These are phyloP conservation scores for Xylocampa areola DNA, from an alignment of 2,888 invertebrate species.

Conservation along the genomic window DNA sequence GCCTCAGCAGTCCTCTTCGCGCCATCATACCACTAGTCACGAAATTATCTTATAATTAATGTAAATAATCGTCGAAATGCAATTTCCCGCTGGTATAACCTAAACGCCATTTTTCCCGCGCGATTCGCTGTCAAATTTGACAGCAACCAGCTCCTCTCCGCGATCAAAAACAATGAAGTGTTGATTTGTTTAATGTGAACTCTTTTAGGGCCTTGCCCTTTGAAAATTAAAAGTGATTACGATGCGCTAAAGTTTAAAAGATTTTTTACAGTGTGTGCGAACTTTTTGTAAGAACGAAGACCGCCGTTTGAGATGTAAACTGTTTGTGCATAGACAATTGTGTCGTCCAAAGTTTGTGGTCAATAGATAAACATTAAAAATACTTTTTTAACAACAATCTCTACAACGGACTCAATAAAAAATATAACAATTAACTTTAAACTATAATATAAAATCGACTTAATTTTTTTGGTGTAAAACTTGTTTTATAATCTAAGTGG, in stretches of 20 bases:
- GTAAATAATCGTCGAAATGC: slow-evolving; percentile 67
- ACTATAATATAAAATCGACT: slow-evolving; percentile 32
- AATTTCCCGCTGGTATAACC: slow-evolving; percentile 71
- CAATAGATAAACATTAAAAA: slow-evolving; percentile 37
- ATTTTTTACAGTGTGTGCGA: slow-evolving; percentile 55
- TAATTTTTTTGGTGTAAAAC: slow-evolving; percentile 17
- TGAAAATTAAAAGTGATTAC: slow-evolving; percentile 42
- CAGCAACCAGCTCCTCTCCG: slow-evolving; percentile 48
- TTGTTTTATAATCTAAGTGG: slow-evolving; percentile 31
- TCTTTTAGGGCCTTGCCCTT: slow-evolving; percentile 43
- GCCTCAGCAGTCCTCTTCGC: slow-evolving; percentile 66
- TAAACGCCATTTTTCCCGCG: slow-evolving; percentile 61
- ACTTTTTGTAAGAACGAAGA: slow-evolving; percentile 45
- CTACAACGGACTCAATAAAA: slow-evolving; percentile 28
- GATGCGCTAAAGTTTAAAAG: slow-evolving; percentile 32
- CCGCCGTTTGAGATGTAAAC: slow-evolving; percentile 63
- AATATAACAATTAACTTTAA: slow-evolving; percentile 11
- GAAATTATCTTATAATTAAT: slow-evolving; percentile 14
- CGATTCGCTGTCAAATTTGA: slow-evolving; percentile 60
- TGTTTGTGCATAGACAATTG: slow-evolving; percentile 53
- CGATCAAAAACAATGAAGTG: slow-evolving; percentile 47
- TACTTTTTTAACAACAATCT: slow-evolving; percentile 6
- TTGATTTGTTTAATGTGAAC: slow-evolving; percentile 33
- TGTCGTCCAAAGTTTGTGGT: slow-evolving; percentile 61
- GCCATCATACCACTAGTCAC: slow-evolving; percentile 57